A percentile compares a stretch with the other conserved stretches of the same genome.
phyloP scores from a whole-genome alignment of 2,888 invertebrate species.

The Tetheella fluctuosa region DNA sequence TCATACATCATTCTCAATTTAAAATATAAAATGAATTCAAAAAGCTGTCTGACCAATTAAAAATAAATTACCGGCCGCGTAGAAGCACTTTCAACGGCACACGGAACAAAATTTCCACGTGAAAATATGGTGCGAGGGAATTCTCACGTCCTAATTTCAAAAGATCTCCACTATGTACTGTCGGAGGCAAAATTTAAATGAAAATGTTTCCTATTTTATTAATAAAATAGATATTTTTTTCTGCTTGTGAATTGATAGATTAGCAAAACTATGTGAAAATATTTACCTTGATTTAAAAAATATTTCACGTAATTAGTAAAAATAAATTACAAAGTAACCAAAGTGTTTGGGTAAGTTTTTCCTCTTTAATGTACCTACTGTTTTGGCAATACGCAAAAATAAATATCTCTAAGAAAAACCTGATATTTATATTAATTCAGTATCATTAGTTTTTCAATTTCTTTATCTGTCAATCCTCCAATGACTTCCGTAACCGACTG shows the following conservation, averaged over 20 bases:
- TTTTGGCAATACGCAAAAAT: too few species aligned
- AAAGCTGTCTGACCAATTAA: constrained; percentile 42
- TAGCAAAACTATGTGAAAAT: background rate
- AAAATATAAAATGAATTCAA: background rate
- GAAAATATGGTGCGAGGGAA: constrained; percentile 37
- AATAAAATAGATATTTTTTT: background rate
- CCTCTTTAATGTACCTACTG: too few species aligned
- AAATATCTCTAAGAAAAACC: too few species aligned
- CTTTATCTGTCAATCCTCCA: background rate
- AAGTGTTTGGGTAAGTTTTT: too few species aligned
- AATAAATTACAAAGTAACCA: too few species aligned
- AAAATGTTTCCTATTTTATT: background rate
- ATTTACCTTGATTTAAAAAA: too few species aligned
- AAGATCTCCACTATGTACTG: constrained; percentile 35
- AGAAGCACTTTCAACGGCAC: constrained; percentile 33
- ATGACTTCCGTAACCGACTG: background rate
- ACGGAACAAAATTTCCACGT: constrained; percentile 24
- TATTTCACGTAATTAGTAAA: too few species aligned
- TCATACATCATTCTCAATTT: constrained; percentile 1
- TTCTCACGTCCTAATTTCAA: constrained; percentile 51
- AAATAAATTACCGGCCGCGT: constrained; percentile 46
- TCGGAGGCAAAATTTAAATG: background rate
- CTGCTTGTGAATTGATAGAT: background rate
- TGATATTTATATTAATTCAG: too few species aligned
- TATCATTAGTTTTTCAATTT: background rate